Conservation (phyloP, 1,140 invertebrate genomes). For the Neodiprion lecontei region DNA sequence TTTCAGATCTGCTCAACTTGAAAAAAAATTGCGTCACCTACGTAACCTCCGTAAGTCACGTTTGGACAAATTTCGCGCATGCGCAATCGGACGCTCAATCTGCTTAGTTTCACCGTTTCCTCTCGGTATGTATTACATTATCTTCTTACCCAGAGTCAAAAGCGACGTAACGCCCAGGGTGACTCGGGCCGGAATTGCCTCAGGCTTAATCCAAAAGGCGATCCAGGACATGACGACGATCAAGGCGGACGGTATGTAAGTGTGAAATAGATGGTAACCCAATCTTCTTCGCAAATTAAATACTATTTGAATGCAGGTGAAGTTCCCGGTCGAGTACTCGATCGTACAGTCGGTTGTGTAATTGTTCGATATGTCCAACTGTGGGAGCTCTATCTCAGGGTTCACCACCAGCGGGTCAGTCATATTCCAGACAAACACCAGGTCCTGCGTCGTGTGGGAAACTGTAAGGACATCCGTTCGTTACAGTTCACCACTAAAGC, state of each 20-base stretch:
- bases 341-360: constrained; percentile 89
- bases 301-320: constrained; percentile 86
- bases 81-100: neutral
- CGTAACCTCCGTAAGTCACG: too few species aligned
- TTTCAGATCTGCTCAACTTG: too few species aligned
- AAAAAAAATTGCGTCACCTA: too few species aligned
- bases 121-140: constrained; percentile 1
- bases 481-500: neutral
- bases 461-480: constrained; percentile 62
- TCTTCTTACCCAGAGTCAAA: constrained; percentile 74
- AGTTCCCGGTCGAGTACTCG: constrained; percentile 88
- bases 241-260: constrained; percentile 87
- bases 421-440: constrained; percentile 88
- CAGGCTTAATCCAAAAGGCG: constrained; percentile 92
- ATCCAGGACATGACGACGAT: constrained; percentile 95
- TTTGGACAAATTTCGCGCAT: constrained; percentile 20
- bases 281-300: constrained; percentile 83
- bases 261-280: constrained; percentile 89
- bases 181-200: constrained; percentile 84
- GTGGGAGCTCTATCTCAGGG: constrained; percentile 85
- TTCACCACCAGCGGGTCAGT: constrained; percentile 87
- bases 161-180: constrained; percentile 85
- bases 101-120: neutral
- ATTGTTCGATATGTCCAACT: constrained; percentile 86
- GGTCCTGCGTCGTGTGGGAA: constrained; percentile 83